These are phyloP conservation scores for Speoplatyrhinus poulsoni DNA, from an alignment of 2,113 vertebrate genomes.

Conservation along the genomic window DNA sequence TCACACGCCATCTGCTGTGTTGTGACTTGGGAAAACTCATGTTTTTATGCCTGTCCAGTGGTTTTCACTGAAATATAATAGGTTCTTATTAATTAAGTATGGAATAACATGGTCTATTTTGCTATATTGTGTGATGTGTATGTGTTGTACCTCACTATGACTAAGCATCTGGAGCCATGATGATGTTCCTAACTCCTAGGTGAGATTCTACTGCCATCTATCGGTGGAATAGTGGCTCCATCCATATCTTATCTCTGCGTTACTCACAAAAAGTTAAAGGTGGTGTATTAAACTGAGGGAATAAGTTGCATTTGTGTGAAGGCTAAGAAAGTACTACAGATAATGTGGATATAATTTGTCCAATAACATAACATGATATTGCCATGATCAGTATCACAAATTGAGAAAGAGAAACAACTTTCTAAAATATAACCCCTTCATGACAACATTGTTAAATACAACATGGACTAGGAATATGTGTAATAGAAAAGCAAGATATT, in stretches of 20 bases:
- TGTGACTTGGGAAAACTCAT: conserved; percentile 4
- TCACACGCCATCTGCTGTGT: conserved; percentile 8
- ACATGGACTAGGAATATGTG: conserved; percentile 13
- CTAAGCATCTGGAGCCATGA: background rate
- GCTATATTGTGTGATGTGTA: background rate
- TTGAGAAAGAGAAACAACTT: background rate
- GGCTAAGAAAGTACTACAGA: no score
- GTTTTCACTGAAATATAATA: conserved; percentile 18
- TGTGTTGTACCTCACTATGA: background rate
- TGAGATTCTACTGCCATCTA: conserved; percentile 62
- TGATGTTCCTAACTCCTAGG: background rate
- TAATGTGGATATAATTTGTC: no score
- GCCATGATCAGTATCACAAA: no score
- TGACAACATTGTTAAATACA: background rate
- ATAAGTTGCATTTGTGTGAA: background rate
- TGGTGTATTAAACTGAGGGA: background rate
- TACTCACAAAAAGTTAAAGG: no score
- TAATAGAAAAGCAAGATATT: conserved; percentile 8
- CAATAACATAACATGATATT: background rate
- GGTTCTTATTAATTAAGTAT: conserved; percentile 17
- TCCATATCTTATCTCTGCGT: background rate
- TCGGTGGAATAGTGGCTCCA: conserved; percentile 12
- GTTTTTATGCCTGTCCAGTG: conserved; percentile 12
- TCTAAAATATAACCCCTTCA: background rate
- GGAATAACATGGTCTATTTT: background rate